These are phyloP conservation scores for Brachionus manjavacas DNA, from an alignment of 1,140 invertebrate genomes.

Conservation along the genomic window DNA sequence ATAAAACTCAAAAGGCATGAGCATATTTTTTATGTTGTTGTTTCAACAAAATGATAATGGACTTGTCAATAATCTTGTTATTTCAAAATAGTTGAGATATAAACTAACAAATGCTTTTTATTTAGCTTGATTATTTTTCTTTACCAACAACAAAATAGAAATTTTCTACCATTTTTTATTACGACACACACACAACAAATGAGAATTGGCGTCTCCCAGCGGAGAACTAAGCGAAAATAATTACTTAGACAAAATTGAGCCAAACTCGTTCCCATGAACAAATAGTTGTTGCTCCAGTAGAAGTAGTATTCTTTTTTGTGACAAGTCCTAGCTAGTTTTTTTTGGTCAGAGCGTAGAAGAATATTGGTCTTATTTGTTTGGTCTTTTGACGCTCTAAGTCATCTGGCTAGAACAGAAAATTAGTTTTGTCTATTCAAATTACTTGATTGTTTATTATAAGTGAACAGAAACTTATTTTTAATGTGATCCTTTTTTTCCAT, in stretches of 20 bases:
- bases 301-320: no score
- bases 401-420: no score
- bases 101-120: conserved; percentile 28
- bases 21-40: background rate
- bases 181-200: conserved; percentile 3
- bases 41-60: conserved; percentile 27
- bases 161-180: background rate
- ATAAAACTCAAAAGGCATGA: background rate
- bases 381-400: no score
- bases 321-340: no score
- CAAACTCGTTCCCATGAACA: background rate
- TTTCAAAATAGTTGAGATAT: background rate
- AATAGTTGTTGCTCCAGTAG: no score
- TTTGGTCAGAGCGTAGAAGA: no score
- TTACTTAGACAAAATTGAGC: background rate
- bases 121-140: no score
- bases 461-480: no score
- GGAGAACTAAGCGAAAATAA: background rate
- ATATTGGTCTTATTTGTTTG: no score
- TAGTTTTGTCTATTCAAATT: no score
- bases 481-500: no score
- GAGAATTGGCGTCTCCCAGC: conserved; percentile 3
- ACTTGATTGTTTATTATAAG: no score
- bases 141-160: background rate
- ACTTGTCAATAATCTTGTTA: conserved; percentile 40